These are phyloP conservation scores for Cyclopterus lumpus DNA, from an alignment of 2,797 vertebrate species.

Conservation along the genomic window DNA sequence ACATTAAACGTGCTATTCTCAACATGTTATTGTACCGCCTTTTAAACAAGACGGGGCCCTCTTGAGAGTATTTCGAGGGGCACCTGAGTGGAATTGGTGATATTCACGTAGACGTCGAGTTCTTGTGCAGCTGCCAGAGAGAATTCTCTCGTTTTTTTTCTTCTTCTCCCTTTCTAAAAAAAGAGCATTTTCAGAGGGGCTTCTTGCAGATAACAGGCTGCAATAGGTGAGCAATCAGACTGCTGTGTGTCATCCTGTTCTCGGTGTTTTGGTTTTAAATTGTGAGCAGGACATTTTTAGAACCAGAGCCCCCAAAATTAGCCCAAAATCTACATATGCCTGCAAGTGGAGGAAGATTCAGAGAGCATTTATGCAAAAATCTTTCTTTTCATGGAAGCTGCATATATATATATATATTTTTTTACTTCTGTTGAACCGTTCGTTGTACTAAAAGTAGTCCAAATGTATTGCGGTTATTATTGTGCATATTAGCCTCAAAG, in stretches of 20 bases:
- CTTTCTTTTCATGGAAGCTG: slow-evolving; percentile 56
- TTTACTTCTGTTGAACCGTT: slow-evolving; percentile 42
- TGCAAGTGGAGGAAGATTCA: slow-evolving; percentile 55
- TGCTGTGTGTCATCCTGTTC: slow-evolving; percentile 23
- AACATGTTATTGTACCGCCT: slow-evolving; percentile 29
- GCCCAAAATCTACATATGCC: slow-evolving; percentile 63
- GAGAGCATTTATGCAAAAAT: slow-evolving; percentile 52
- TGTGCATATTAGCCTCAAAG: background rate
- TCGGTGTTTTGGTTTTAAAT: slow-evolving; percentile 45
- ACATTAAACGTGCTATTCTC: slow-evolving; percentile 30
- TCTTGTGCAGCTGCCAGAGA: background rate
- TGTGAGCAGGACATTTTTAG: slow-evolving; percentile 50
- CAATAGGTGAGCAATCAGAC: slow-evolving; percentile 19
- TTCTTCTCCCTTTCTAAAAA: background rate
- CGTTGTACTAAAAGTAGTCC: slow-evolving; percentile 24
- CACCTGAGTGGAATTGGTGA: slow-evolving; percentile 21
- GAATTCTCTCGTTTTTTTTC: background rate
- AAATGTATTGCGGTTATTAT: slow-evolving; percentile 11
- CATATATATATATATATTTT: no score
- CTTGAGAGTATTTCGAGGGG: slow-evolving; percentile 37
- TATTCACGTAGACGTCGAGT: slow-evolving; percentile 12
- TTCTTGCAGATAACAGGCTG: slow-evolving; percentile 24
- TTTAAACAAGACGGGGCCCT: slow-evolving; percentile 41
- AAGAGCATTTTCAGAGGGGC: background rate
- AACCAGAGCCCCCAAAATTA: slow-evolving; percentile 49